Base-by-base conservation (phyloP, 2,797 vertebrate genomes). In the Propithecus deckenii region DNA sequence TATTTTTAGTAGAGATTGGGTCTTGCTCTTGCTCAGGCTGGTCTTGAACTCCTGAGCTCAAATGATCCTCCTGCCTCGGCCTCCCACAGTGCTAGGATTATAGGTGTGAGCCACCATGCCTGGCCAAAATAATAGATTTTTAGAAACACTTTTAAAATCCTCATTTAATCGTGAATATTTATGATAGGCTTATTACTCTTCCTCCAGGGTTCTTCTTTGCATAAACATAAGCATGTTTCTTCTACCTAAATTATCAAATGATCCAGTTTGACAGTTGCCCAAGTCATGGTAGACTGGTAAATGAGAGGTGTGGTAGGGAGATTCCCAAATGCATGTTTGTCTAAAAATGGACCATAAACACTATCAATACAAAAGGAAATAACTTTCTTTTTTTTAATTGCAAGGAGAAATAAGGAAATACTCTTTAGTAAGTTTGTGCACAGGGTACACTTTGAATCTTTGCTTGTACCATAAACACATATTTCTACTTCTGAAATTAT, bases 181-280 rank as follows among this genome's bases (percentile, higher is more conserved):
- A 52, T 84, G 46, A 52, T 67, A 86, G 72, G 61, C 22, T 41
- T 81, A 43, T 71, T 85, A 84, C 46, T 94, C 86, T 86, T 93
- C 43, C 71, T 87, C 9, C 7, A 55, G 35, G 35, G 28, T 43
- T 88, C 6, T 83, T 52, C 9, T n/a, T 52, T 78, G 38, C 63
- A 67, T 95, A 87, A 96, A 72, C 15, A 96, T 61, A 95, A 75
- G n/a, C 22, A 90, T 59, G 35, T 55, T 57, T 74, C 59, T 95
- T 94, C 41, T 87, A 67, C 10, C 57, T 91, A 83, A 89, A 57
- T 84, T 89, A 92, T 67, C 63, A 92, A 71, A 71, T 74, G 32
- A 92, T 46, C 48, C 22, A 38, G 65, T 89, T 67, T 92, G 61
- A 87, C 72, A 94, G 50, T 87, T 94, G 89, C 38, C 46, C 28